Evolutionary conservation across 2,797 vertebrate species (phyloP), one percentile per base, ranked within the genome.

Genomic region (Trichosurus vulpecula): DNA sequence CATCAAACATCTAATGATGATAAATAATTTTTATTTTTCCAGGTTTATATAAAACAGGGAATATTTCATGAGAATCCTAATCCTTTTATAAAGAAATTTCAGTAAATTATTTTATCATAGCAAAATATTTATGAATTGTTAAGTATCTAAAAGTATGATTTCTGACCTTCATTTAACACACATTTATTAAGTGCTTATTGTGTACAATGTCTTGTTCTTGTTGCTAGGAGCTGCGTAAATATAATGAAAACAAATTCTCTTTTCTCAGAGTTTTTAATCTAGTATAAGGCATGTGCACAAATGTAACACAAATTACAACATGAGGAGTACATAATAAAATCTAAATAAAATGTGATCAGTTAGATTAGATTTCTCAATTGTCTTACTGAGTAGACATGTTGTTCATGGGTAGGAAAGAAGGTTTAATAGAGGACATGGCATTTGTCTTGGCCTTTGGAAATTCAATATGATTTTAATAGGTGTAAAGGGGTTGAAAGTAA

Each of bases 1-100:
- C 41, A 27, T 96, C n/a, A 94, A 91, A 92, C 4, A 52, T 93
- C 54, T 92, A 47, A 94, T 96, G 93, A 55, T n/a, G 92, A 35
- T 93, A 35, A 95, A 54, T 90, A 29, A 35, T 92, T 11, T 51
- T 90, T 92, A 90, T 22, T 56, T 56, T 89, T 14, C 29, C 94
- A 2, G 22, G 12, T 74, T 27, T 95, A 13, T 91, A 91, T 91
- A 91, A 3, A 2, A 94, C 93, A 16, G 25, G 31, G 31, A 81
- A 52, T 56, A 56, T 53, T 94, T 90, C 52, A 94, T 31, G 4
- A 4, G 16, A 11, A 11, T 35, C 13, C 4, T 91, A 9, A 41
- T 94, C n/a, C 74, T 91, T 91, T 52, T 92, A n/a, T 0, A 93
- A 94, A 51, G 0, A 10, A n/a, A 11, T 56, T 91, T 93, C 54